A percentile compares a stretch with the other conserved stretches of the same genome.
These are phyloP conservation scores for Siphamia tubifer DNA, from an alignment of 2,113 vertebrate species.

Conservation along the genomic window DNA sequence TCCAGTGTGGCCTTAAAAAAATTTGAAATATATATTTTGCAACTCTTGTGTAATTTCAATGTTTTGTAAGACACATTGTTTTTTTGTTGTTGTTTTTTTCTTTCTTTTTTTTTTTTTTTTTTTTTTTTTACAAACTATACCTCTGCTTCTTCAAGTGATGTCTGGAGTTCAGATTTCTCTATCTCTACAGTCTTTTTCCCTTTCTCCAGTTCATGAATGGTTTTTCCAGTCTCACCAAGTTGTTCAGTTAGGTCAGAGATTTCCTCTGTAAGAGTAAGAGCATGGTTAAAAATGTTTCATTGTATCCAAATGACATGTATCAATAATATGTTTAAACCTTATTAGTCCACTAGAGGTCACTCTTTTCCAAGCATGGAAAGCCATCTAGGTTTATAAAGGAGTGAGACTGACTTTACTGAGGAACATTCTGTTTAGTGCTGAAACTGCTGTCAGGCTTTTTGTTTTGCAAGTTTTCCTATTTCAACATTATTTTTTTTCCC, in stretches of 20 bases:
- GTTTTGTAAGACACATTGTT: not conserved
- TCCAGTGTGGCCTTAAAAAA: slow-evolving; percentile 67
- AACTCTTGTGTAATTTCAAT: not conserved
- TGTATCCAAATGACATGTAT: too few species aligned
- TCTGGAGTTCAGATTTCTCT: slow-evolving; percentile 76
- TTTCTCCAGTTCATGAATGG: slow-evolving; percentile 79
- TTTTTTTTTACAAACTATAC: slow-evolving; percentile 30
- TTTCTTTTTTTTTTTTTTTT: too few species aligned
- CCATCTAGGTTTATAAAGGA: not conserved
- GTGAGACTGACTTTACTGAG: not conserved
- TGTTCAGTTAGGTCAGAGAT: slow-evolving; percentile 77
- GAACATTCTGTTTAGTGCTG: too few species aligned
- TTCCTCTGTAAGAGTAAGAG: slow-evolving; percentile 61
- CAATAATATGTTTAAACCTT: not conserved
- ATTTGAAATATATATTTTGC: not conserved
- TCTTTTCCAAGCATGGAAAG: not conserved
- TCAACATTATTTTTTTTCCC: not conserved
- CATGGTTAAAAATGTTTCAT: not conserved
- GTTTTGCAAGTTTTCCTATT: not conserved
- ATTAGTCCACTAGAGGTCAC: not conserved
- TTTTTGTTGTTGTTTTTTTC: too few species aligned
- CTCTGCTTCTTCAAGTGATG: slow-evolving; percentile 78
- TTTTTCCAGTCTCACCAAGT: slow-evolving; percentile 77
- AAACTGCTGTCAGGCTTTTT: not conserved
- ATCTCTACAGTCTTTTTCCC: slow-evolving; percentile 68